Base-by-base conservation (phyloP, 2,888 invertebrate genomes). In the Mystacides longicornis region DNA sequence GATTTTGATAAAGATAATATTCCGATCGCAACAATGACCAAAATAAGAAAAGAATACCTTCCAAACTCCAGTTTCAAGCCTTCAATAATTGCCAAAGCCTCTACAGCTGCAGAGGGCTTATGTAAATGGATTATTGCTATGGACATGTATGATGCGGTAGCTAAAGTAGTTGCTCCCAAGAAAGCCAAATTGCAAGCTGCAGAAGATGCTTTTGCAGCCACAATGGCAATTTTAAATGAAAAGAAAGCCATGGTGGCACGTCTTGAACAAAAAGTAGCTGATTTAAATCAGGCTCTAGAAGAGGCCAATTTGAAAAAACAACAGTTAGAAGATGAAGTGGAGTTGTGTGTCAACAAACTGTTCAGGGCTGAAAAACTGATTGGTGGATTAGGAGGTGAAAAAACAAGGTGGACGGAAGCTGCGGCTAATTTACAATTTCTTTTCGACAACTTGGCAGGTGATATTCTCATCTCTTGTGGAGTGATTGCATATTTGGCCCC, bases 101-200 rank as follows among this genome's bases (percentile, higher is more conserved):
- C 95, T 0, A 86, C 91, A 61, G 97, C 97, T 2, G 96, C 95
- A 20, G 93, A 96, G 74, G 95, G 94, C 51, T 75, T 92, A 42
- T 93, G 92, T 68, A 87, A 89, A 68, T 93, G 93, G 93, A 88
- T 93, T 51, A 81, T 89, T 61, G 93, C 93, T 1, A 87, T 93
- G 83, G 91, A 93, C 66, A 83, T 88, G 72, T 93, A 93, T 67
- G 92, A 93, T 67, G 82, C 82, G 48, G 89, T 90, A 2, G 87
- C 87, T 48, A 89, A 88, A 72, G 81, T 85, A 46, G 89, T 89
- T 9, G 90, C 87, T 9, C 93, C 93, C 0, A 93, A 93, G 71
- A 89, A 91, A 68, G 86, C 83, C 7, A 89, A 89, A 68, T 72
- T 93, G 55, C 81, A 81, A 59, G 81, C 81, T 51, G 92, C 93